A percentile compares a stretch with the other conserved stretches of the same genome.
phyloP scores from a whole-genome alignment of 2,888 invertebrate genomes.

The Leucania comma region DNA sequence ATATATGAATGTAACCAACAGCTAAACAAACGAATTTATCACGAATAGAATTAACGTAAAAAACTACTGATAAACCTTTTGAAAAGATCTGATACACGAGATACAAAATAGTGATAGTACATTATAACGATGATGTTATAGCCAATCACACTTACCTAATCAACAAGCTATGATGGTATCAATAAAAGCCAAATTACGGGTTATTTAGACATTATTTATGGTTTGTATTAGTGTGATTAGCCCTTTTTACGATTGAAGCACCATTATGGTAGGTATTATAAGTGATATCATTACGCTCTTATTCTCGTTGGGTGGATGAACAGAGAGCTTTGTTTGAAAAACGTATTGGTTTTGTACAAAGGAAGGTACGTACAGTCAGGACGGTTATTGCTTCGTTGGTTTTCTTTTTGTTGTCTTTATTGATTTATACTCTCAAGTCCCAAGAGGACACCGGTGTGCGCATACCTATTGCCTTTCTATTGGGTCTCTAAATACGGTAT shows the following conservation, averaged over 20 bases:
- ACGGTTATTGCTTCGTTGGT: not conserved
- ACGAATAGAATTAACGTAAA: too few species aligned
- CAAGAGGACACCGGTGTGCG: too few species aligned
- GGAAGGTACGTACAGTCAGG: not conserved
- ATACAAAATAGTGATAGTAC: not conserved
- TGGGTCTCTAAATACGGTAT: too few species aligned
- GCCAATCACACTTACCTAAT: slow-evolving; percentile 32
- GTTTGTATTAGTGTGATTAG: slow-evolving; percentile 34
- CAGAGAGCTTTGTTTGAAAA: slow-evolving; percentile 23
- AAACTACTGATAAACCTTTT: not conserved
- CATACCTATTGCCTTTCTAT: too few species aligned
- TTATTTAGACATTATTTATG: slow-evolving; percentile 41
- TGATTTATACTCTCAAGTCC: not conserved
- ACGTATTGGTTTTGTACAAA: slow-evolving; percentile 24
- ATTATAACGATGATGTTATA: not conserved
- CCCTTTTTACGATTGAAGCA: slow-evolving; percentile 33
- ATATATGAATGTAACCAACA: too few species aligned
- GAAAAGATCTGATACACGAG: not conserved
- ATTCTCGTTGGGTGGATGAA: slow-evolving; percentile 13
- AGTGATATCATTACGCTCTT: slow-evolving; percentile 26
- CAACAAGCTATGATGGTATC: slow-evolving; percentile 21
- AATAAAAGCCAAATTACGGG: slow-evolving; percentile 44
- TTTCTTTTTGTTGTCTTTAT: not conserved
- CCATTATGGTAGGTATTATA: slow-evolving; percentile 46
- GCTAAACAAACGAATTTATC: too few species aligned